Evolutionary conservation across 30 jellyfish, hydroid and myxozoan species (phyloP).

Genomic region (Clytia hemisphaerica): DNA sequence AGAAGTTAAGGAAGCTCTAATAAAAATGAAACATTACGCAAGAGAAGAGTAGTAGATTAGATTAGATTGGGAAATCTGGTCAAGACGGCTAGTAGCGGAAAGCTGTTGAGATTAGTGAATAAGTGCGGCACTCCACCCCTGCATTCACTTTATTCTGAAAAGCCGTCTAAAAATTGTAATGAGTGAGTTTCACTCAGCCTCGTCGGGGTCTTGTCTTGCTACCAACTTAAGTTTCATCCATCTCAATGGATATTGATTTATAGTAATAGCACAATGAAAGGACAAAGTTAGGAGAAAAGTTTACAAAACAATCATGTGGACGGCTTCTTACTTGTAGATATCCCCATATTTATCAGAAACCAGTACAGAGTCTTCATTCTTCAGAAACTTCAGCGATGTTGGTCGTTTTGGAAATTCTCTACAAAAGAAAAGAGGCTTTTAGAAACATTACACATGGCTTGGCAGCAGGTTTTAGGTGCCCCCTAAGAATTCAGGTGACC

Average conservation of each 20-base stretch:
- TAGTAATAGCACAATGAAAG: too few species aligned
- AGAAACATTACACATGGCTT: neutral
- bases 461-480: neutral
- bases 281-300: neutral
- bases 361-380: slow-evolving; percentile 6
- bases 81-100: too few species aligned
- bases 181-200: neutral
- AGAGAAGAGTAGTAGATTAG: too few species aligned
- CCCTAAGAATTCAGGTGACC: neutral
- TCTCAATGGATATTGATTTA: too few species aligned
- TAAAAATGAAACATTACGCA: neutral
- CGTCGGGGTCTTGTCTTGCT: neutral
- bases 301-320: neutral
- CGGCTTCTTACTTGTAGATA: neutral
- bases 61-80: too few species aligned
- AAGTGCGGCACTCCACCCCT: too few species aligned
- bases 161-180: neutral
- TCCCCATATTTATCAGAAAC: slow-evolving; percentile 32
- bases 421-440: neutral
- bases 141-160: too few species aligned
- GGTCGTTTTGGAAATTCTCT: slow-evolving; percentile 24
- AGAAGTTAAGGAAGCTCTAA: neutral
- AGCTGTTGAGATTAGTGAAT: too few species aligned
- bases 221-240: too few species aligned
- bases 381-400: slow-evolving; percentile 12